phyloP scores from a whole-genome alignment of 1,140 invertebrate genomes.

The Ephestia elutella region DNA sequence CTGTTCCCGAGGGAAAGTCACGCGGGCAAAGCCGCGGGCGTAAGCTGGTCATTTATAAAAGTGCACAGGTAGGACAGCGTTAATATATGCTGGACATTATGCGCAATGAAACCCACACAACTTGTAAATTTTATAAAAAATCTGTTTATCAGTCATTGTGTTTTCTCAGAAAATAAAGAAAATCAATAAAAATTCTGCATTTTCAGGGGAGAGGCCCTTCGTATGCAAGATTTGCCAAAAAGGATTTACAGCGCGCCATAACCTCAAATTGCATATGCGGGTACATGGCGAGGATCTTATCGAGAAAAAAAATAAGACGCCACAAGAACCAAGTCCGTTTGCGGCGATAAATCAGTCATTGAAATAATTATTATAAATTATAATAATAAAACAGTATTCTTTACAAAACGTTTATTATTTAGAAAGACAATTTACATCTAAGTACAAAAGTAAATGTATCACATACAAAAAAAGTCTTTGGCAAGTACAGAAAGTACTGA shows the following conservation, averaged over 20 bases:
- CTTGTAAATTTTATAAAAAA: no score
- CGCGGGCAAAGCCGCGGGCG: no score
- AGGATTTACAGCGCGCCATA: slow-evolving; percentile 51
- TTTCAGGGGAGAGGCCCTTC: slow-evolving; percentile 58
- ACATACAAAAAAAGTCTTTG: slow-evolving; percentile 70
- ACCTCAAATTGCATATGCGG: slow-evolving; percentile 62
- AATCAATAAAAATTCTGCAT: not conserved
- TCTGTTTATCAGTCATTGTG: no score
- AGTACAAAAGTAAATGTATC: slow-evolving; percentile 63
- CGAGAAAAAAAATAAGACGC: slow-evolving; percentile 21
- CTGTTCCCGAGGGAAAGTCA: no score
- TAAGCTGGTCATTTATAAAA: no score
- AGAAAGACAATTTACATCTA: slow-evolving; percentile 58
- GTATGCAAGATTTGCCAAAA: slow-evolving; percentile 52
- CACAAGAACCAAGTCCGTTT: no score
- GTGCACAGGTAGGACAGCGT: no score
- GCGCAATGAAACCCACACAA: no score
- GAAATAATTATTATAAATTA: not conserved
- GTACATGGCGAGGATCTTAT: slow-evolving; percentile 55
- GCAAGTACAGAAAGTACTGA: slow-evolving; percentile 53
- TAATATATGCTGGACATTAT: no score
- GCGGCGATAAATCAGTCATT: no score
- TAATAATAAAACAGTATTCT: slow-evolving; percentile 1
- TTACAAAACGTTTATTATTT: slow-evolving; percentile 29
- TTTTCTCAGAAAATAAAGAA: no score